phyloP scores from a whole-genome alignment of 1,140 invertebrate genomes.

The Drosophila ogumai region DNA sequence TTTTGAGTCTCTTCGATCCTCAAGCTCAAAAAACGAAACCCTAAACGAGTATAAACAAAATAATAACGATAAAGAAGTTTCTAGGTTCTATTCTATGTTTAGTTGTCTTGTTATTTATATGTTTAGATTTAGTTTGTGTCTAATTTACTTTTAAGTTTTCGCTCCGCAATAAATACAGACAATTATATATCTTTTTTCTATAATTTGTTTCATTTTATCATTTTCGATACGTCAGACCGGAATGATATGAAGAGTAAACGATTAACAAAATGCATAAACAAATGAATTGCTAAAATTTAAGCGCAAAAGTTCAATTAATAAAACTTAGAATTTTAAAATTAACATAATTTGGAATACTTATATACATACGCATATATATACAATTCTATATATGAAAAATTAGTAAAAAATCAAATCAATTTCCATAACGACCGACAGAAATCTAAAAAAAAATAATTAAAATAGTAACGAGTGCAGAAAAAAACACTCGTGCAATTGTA shows the following conservation, averaged over 20 bases:
- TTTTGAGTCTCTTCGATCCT: constrained; percentile 42
- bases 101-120: constrained; percentile 59
- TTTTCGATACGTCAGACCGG: constrained; percentile 23
- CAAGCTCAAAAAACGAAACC: constrained; percentile 39
- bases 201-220: constrained; percentile 36
- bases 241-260: constrained; percentile 25
- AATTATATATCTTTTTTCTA: constrained; percentile 52
- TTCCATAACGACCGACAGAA: constrained; percentile 53
- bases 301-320: constrained; percentile 83
- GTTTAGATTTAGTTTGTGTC: constrained; percentile 44
- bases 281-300: constrained; percentile 66
- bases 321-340: constrained; percentile 79
- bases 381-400: constrained; percentile 56
- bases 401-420: constrained; percentile 64
- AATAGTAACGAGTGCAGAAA: constrained; percentile 39
- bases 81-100: constrained; percentile 62
- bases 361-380: constrained; percentile 67
- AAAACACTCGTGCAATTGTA: constrained; percentile 68
- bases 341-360: constrained; percentile 76
- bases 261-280: constrained; percentile 29
- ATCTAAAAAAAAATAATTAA: constrained; percentile 31
- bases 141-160: constrained; percentile 66
- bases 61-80: constrained; percentile 24
- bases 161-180: constrained; percentile 63
- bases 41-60: constrained; percentile 6